A percentile compares a stretch with the other conserved stretches of the same genome.
Conservation (phyloP, 2,113 vertebrate species). For the Eidolon helvum region DNA sequence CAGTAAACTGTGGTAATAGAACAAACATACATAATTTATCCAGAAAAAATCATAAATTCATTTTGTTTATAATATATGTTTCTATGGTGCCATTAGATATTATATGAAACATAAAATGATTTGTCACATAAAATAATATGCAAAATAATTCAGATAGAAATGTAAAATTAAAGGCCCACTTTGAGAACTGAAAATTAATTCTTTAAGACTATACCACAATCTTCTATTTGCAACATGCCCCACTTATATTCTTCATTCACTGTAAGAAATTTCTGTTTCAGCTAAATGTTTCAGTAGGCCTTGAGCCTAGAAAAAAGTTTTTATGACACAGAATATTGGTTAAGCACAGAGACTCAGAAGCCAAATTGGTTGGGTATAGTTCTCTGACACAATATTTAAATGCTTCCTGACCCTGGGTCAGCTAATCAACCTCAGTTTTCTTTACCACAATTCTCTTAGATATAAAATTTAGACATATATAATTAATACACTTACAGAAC, state of each 20-base stretch:
- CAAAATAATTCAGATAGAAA: not conserved
- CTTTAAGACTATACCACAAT: not conserved
- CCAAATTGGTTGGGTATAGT: not conserved
- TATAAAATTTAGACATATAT: not conserved
- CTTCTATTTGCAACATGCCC: not conserved
- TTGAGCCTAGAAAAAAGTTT: slow-evolving; percentile 1
- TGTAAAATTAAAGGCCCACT: not conserved
- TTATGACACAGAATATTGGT: not conserved
- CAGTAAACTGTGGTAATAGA: not conserved
- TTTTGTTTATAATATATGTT: not conserved
- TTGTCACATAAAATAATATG: not conserved
- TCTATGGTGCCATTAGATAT: not conserved
- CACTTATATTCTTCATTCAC: not conserved
- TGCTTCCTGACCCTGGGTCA: rapidly evolving
- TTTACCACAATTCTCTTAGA: not conserved
- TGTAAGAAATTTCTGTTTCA: slow-evolving; percentile 20
- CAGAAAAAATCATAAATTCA: slow-evolving; percentile 19
- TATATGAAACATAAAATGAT: not conserved
- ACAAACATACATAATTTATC: not conserved
- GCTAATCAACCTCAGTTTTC: not conserved
- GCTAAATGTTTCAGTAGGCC: not conserved
- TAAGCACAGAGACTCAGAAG: not conserved
- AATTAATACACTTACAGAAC: not conserved
- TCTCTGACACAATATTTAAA: not conserved
- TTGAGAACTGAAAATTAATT: not conserved